Percentiles rank a stretch among this genome's conserved stretches.
phyloP scores from a whole-genome alignment of 2,888 invertebrate genomes.

The Cheilosia grossa region DNA sequence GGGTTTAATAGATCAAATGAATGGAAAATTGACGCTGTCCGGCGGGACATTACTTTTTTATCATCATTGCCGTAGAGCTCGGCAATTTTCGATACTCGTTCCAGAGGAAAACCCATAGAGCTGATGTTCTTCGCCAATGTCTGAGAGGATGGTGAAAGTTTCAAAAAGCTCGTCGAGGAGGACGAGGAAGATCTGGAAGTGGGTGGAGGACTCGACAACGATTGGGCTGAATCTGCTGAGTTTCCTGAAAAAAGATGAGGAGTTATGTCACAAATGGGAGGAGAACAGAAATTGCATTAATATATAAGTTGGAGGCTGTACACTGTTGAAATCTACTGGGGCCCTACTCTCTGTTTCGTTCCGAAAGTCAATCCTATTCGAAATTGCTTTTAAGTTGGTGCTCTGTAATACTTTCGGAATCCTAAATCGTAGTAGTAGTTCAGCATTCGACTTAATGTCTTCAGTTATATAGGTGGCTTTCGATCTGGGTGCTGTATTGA shows the following conservation, averaged over 20 bases:
- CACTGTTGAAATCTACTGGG: too few species aligned
- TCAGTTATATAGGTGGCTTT: too few species aligned
- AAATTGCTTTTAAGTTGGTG: too few species aligned
- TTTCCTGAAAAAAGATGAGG: slow-evolving; percentile 43
- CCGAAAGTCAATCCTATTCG: too few species aligned
- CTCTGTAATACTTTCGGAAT: too few species aligned
- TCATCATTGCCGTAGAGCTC: slow-evolving; percentile 91
- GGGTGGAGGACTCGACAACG: slow-evolving; percentile 36
- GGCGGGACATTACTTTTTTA: slow-evolving; percentile 87
- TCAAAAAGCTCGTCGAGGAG: slow-evolving; percentile 75
- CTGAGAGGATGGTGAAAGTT: slow-evolving; percentile 85
- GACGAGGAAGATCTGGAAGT: slow-evolving; percentile 42
- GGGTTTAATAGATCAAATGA: not conserved
- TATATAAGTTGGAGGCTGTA: too few species aligned
- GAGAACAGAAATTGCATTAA: not conserved
- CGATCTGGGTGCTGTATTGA: too few species aligned
- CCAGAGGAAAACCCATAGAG: slow-evolving; percentile 94
- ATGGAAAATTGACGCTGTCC: not conserved
- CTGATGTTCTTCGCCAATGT: slow-evolving; percentile 89
- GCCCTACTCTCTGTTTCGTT: too few species aligned
- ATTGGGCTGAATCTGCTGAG: slow-evolving; percentile 67
- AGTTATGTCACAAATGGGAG: too few species aligned
- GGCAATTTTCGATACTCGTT: slow-evolving; percentile 92
- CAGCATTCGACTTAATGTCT: too few species aligned
- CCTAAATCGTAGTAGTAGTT: too few species aligned